Conservation (phyloP, 2,113 vertebrate species). For the Columba livia region DNA sequence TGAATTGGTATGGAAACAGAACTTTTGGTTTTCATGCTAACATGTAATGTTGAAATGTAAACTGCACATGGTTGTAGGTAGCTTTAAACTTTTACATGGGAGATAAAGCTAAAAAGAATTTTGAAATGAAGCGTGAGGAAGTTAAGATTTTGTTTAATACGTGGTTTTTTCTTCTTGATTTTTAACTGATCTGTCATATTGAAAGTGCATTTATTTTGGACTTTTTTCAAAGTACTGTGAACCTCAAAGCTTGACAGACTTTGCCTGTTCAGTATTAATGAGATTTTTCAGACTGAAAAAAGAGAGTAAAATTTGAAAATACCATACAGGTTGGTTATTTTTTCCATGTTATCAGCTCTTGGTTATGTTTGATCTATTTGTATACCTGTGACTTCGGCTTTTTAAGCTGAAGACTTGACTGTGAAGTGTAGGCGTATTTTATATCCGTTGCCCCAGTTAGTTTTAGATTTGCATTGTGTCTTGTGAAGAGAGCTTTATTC, state of each 20-base stretch:
- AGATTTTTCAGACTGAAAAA: constrained; percentile 22
- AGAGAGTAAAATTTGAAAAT: background rate
- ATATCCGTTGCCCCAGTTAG: constrained; percentile 41
- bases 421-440: constrained; percentile 30
- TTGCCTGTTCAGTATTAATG: background rate
- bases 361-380: constrained; percentile 41
- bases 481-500: constrained; percentile 27
- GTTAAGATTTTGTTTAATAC: background rate
- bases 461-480: constrained; percentile 35
- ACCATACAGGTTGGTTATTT: constrained; percentile 1
- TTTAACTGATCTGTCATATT: constrained; percentile 9
- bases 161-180: background rate
- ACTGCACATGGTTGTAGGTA: background rate
- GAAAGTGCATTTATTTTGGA: constrained; percentile 1
- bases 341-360: background rate
- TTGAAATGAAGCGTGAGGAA: background rate
- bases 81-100: background rate
- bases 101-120: background rate
- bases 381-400: constrained; percentile 47
- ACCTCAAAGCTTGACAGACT: background rate
- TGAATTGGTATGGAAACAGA: background rate
- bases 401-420: constrained; percentile 25
- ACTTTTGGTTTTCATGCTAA: background rate
- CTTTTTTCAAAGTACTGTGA: background rate
- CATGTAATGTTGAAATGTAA: background rate